Percentiles rank a stretch among this genome's conserved stretches.
Evolutionary conservation across 2,113 vertebrate species (phyloP).

Genomic region (Eurypyga helias): DNA sequence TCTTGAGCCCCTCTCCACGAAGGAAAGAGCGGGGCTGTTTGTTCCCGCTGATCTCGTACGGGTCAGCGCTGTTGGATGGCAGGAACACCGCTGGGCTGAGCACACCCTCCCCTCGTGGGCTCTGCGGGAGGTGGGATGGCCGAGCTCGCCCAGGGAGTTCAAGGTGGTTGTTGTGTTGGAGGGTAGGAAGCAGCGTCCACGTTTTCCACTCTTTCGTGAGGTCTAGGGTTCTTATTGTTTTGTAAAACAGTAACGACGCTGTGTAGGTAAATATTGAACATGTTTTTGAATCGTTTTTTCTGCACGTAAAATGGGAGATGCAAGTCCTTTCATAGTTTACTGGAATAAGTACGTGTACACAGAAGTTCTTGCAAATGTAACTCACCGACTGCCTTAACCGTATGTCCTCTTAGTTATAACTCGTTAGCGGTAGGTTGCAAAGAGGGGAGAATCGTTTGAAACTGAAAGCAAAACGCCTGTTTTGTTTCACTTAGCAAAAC

Average conservation of each 20-base stretch:
- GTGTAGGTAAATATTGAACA: neutral
- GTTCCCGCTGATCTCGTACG: neutral
- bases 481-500: neutral
- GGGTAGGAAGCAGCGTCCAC: neutral
- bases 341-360: neutral
- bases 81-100: neutral
- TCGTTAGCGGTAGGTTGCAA: neutral
- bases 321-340: neutral
- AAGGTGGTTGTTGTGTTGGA: neutral
- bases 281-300: neutral
- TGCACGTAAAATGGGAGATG: neutral
- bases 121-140: neutral
- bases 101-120: no score
- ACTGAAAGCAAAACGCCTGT: neutral
- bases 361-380: neutral
- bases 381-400: fast-evolving
- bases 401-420: neutral
- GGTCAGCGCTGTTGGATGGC: neutral
- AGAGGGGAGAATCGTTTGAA: neutral
- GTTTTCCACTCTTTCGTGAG: neutral
- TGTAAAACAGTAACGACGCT: neutral
- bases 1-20: neutral
- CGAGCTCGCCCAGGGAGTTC: neutral
- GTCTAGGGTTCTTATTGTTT: neutral
- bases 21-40: neutral